Evolutionary conservation across 2,888 invertebrate genomes (phyloP).

Genomic region (Cryptocephalus primarius): DNA sequence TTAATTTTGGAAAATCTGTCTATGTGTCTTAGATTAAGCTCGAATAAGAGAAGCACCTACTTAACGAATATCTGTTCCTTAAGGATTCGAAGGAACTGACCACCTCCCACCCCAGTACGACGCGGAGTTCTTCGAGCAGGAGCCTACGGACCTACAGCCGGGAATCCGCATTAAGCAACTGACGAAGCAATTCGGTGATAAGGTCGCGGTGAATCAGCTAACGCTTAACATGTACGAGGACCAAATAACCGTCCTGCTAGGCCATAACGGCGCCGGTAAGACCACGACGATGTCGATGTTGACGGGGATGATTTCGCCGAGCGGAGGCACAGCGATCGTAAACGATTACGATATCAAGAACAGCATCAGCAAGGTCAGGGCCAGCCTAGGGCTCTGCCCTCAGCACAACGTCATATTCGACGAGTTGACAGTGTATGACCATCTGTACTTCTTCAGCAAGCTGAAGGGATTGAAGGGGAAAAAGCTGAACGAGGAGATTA

Average conservation of each 20-base stretch:
- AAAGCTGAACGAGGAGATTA: constrained; percentile 49
- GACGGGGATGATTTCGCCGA: constrained; percentile 60
- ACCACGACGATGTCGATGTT: constrained; percentile 91
- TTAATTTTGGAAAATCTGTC: too few species aligned
- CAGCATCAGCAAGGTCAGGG: constrained; percentile 52
- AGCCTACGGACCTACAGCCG: constrained; percentile 37
- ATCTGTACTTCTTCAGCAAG: constrained; percentile 70
- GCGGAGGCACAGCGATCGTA: constrained; percentile 57
- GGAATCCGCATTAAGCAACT: constrained; percentile 47
- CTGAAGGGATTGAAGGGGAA: constrained; percentile 51
- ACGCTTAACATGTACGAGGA: constrained; percentile 77
- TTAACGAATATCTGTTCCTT: too few species aligned
- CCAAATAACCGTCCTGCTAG: constrained; percentile 79
- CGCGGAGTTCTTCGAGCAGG: constrained; percentile 42
- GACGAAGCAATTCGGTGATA: constrained; percentile 49
- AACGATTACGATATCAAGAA: constrained; percentile 59
- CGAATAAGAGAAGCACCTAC: too few species aligned
- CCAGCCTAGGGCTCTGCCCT: constrained; percentile 69
- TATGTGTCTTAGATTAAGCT: too few species aligned
- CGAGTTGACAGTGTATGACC: constrained; percentile 71
- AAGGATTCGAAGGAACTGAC: too few species aligned
- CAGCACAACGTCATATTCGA: constrained; percentile 80
- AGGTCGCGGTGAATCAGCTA: constrained; percentile 54
- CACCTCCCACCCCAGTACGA: constrained; percentile 13
- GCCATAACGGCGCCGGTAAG: constrained; percentile 81